phyloP scores from a whole-genome alignment of 2,797 vertebrate species.

The Gymnothorax javanicus region DNA sequence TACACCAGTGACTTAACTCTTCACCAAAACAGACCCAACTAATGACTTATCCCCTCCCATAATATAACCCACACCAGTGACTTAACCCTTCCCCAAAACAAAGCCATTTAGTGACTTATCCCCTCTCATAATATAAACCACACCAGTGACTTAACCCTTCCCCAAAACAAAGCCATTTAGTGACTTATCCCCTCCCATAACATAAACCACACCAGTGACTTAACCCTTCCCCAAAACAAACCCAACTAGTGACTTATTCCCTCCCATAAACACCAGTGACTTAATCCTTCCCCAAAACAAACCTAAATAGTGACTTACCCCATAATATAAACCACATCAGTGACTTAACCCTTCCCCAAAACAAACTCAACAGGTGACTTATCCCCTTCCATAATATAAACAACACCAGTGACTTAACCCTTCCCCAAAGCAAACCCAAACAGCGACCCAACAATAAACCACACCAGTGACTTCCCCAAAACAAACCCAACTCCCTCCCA shows the following conservation, averaged over 20 bases:
- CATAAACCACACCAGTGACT: too few species aligned
- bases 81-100: neutral
- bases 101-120: too few species aligned
- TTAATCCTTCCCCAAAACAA: neutral
- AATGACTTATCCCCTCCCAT: neutral
- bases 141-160: too few species aligned
- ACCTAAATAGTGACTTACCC: neutral
- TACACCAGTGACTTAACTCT: neutral
- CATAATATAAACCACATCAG: neutral
- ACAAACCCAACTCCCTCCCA: too few species aligned
- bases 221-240: neutral
- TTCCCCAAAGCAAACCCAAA: too few species aligned
- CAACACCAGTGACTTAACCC: neutral
- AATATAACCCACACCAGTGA: neutral
- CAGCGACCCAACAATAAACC: too few species aligned
- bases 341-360: neutral
- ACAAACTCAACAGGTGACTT: neutral
- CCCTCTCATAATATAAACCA: too few species aligned
- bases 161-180: too few species aligned
- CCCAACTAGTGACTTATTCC: neutral
- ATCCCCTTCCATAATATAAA: neutral
- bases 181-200: too few species aligned
- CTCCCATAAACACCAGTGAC: neutral
- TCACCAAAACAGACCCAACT: neutral
- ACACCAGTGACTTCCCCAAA: too few species aligned